Conservation (phyloP, 2,797 vertebrate species). For the Lerista edwardsae region DNA sequence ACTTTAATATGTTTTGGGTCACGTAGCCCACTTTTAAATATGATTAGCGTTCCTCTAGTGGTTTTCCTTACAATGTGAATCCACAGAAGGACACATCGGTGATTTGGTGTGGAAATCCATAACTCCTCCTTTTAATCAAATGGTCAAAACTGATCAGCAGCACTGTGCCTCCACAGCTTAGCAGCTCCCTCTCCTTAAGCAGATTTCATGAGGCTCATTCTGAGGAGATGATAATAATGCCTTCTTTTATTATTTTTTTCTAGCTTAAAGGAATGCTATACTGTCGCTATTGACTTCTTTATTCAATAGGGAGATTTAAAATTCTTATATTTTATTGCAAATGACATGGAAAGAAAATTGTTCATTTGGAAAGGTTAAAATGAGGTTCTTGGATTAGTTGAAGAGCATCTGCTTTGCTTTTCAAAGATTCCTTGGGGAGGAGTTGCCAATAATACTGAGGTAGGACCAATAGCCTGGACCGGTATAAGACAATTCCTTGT, state of each 20-base stretch:
- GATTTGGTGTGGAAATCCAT: slow-evolving; percentile 58
- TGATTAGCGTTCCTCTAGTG: not conserved
- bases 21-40: slow-evolving; percentile 28
- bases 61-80: slow-evolving; percentile 45
- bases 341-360: not conserved
- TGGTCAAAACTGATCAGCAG: slow-evolving; percentile 53
- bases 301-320: not conserved
- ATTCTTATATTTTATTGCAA: slow-evolving; percentile 12
- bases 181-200: slow-evolving; percentile 3
- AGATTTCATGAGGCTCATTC: not conserved
- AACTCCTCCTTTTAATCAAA: slow-evolving; percentile 43
- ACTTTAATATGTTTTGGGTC: slow-evolving; percentile 19
- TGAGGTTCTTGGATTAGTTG: no score
- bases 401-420: no score
- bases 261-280: not conserved
- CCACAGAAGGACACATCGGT: slow-evolving; percentile 1
- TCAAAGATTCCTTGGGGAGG: no score
- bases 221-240: not conserved
- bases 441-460: no score
- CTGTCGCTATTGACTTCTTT: not conserved
- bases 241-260: not conserved
- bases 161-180: slow-evolving; percentile 14
- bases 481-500: no score
- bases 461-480: no score
- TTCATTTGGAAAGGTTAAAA: not conserved